Evolutionary conservation across 2,797 vertebrate species (phyloP).

Genomic region (Lophotriccus pileatus): DNA sequence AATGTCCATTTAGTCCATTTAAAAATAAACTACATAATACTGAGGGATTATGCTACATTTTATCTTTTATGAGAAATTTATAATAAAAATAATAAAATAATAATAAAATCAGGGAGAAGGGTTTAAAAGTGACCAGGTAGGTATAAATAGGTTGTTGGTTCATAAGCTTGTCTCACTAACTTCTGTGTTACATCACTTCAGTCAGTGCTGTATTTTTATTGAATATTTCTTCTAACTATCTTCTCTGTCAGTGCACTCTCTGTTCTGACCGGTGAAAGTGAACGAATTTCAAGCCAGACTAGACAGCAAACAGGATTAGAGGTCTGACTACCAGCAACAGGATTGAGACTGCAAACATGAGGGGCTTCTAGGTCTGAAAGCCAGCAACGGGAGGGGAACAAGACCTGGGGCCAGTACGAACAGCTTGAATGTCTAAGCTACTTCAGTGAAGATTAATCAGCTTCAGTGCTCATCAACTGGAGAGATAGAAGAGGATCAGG

Average conservation of each 20-base stretch:
- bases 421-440: background rate
- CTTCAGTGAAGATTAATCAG: background rate
- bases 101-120: background rate
- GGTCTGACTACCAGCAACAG: background rate
- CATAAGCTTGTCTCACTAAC: background rate
- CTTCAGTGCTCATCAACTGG: background rate
- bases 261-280: background rate
- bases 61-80: background rate
- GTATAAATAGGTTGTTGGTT: background rate
- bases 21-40: background rate
- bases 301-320: background rate
- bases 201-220: background rate
- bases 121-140: background rate
- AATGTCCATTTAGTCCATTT: no score
- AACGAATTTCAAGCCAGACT: background rate
- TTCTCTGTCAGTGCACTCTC: background rate
- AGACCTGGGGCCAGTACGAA: background rate
- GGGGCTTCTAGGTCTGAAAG: background rate
- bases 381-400: background rate
- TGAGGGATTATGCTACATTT: background rate
- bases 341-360: background rate
- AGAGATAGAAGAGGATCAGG: background rate
- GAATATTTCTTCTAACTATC: background rate
- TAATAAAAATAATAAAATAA: background rate
- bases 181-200: background rate